phyloP scores from a whole-genome alignment of 1,140 invertebrate species.

The Samia ricini region DNA sequence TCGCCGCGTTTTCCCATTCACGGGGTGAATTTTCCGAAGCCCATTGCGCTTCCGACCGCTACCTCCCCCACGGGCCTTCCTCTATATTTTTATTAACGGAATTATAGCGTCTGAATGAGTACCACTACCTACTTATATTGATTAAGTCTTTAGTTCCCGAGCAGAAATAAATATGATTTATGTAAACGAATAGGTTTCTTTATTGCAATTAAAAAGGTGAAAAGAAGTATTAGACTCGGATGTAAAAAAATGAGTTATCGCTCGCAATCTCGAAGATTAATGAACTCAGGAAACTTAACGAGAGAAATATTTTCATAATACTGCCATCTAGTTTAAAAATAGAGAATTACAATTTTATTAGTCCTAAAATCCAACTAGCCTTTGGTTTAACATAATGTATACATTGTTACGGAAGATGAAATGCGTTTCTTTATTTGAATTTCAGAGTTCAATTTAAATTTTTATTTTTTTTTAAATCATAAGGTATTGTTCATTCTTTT shows the following conservation, averaged over 20 bases:
- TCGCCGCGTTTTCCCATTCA: slow-evolving; percentile 74
- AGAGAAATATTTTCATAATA: background rate
- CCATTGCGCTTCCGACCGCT: slow-evolving; percentile 60
- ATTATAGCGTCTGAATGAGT: slow-evolving; percentile 71
- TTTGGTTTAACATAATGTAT: too few relatives aligned
- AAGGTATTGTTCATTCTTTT: too few relatives aligned
- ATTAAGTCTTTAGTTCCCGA: slow-evolving; percentile 42
- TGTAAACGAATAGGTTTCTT: slow-evolving; percentile 6
- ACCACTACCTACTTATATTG: slow-evolving; percentile 69
- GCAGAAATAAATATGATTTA: slow-evolving; percentile 2
- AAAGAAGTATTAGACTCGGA: slow-evolving; percentile 8
- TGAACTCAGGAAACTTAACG: background rate
- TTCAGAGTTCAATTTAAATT: too few relatives aligned
- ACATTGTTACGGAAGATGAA: too few relatives aligned
- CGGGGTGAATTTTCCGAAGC: slow-evolving; percentile 74
- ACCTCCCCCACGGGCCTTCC: slow-evolving; percentile 51
- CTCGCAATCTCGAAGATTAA: background rate
- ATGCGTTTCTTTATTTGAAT: too few relatives aligned
- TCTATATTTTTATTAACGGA: slow-evolving; percentile 74
- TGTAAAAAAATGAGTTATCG: background rate
- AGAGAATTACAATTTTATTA: too few relatives aligned
- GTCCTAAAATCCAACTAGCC: too few relatives aligned
- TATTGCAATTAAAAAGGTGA: background rate
- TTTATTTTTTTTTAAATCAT: too few relatives aligned
- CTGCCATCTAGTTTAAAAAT: background rate